Base-by-base conservation (phyloP, 53 echinoderm and acorn worm genomes). In the Paracentrotus lividus region DNA sequence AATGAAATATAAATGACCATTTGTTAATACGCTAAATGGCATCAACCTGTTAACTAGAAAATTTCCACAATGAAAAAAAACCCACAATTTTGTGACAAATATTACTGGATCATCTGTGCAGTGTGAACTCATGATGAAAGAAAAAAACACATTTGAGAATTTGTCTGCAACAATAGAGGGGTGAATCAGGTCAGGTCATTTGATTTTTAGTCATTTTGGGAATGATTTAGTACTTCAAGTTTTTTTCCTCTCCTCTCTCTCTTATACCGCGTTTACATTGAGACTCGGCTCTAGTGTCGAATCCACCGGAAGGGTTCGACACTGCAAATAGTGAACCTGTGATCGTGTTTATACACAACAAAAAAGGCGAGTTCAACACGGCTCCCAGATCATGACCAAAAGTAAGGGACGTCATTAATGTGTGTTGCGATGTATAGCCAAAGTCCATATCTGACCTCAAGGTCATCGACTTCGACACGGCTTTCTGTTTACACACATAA, bases 171-270 rank as follows among this genome's bases (percentile, higher is more conserved):
- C 47, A 47, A 45, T 81, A 81, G 47, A 21, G 47, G 8, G 47
- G 81, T 45, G 27, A 81, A 81, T 21, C 47, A 45, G n/a, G 81
- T 47, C 81, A 81, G 81, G 81, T 81, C 81, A 81, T 44, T 7
- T 24, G 24, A 45, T n/a, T n/a, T 81, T 81, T 45, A 81, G n/a
- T 81, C 81, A 81, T 81, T 81, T n/a, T 45, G 13, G 14, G 47
- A 72, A 81, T 47, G 81, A 44, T 81, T 47, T 81, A 81, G 24
- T 2, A 27, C n/a, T n/a, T n/a, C n/a, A 47, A 44, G 24, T 45
- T 14, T 76, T 75, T 75, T 81, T 42, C 77, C 81, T 47, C 81
- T 47, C 45, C 26, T n/a, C 47, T 81, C 81, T 76, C 23, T 76
- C 23, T 42, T 8, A 6, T n/a, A n/a, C n/a, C n/a, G n/a, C n/a